Evolutionary conservation across 2,797 vertebrate species (phyloP).

Genomic region (Micrastur ruficollis): DNA sequence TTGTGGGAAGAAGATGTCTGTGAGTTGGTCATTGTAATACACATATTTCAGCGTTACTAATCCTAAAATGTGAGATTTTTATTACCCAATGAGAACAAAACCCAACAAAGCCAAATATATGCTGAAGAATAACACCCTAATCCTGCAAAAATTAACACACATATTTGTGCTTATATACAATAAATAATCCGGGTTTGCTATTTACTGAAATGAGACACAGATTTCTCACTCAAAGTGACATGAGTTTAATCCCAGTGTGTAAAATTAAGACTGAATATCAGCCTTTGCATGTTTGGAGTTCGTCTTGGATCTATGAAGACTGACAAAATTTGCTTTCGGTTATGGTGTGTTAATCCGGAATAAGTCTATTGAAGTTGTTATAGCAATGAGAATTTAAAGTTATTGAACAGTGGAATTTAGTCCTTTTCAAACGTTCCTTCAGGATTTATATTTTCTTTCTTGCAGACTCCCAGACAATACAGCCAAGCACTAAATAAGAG

Average conservation of each 20-base stretch:
- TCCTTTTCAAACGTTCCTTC: neutral
- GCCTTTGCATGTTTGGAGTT: neutral
- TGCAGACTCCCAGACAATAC: conserved; percentile 84
- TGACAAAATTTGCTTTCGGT: neutral
- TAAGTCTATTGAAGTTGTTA: neutral
- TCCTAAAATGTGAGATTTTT: neutral
- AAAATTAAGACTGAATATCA: neutral
- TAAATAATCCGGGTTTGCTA: neutral
- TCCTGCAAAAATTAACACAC: neutral
- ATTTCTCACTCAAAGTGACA: neutral
- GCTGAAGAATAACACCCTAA: neutral
- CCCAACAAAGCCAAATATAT: neutral
- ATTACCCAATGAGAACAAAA: neutral
- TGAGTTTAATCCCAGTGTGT: neutral
- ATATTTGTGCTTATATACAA: neutral
- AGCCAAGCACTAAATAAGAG: conserved; percentile 81
- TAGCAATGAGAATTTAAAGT: neutral
- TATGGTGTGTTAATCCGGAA: neutral
- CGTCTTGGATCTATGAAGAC: neutral
- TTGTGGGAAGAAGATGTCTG: neutral
- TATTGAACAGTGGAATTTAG: neutral
- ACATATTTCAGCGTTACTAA: neutral
- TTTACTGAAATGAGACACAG: neutral
- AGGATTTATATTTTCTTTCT: neutral
- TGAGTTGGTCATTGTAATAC: neutral